Evolutionary conservation across 2,888 invertebrate genomes (phyloP).

Genomic region (Cacoxenus indagator): DNA sequence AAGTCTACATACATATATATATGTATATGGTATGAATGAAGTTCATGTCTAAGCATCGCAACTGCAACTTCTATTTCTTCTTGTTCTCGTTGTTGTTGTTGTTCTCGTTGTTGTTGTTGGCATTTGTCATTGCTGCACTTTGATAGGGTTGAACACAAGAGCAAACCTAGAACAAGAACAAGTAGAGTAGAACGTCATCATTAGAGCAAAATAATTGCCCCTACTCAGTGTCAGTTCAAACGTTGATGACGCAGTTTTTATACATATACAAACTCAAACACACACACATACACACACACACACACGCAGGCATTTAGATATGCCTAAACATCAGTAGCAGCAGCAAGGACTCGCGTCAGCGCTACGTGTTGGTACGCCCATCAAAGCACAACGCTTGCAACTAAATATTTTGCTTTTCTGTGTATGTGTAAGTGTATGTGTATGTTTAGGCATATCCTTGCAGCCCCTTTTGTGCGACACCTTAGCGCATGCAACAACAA

Average conservation of each 20-base stretch:
- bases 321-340: too few species aligned
- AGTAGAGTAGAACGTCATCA: neutral
- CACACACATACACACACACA: neutral
- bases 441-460: neutral
- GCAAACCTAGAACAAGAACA: too few species aligned
- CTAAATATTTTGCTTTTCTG: neutral
- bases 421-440: neutral
- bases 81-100: neutral
- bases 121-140: neutral
- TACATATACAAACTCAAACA: too few species aligned
- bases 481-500: neutral
- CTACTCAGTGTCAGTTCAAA: neutral
- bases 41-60: conserved; percentile 10
- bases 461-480: conserved; percentile 13
- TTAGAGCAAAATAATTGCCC: conserved; percentile 21
- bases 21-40: too few species aligned
- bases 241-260: neutral
- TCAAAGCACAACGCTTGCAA: neutral
- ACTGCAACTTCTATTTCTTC: neutral
- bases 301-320: too few species aligned
- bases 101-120: neutral
- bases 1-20: neutral
- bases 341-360: too few species aligned
- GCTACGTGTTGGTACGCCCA: neutral
- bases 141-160: neutral